Evolutionary conservation across 2,797 vertebrate genomes (phyloP), one percentile per base, ranked within the genome.

Genomic region (Anguilla obscura): DNA sequence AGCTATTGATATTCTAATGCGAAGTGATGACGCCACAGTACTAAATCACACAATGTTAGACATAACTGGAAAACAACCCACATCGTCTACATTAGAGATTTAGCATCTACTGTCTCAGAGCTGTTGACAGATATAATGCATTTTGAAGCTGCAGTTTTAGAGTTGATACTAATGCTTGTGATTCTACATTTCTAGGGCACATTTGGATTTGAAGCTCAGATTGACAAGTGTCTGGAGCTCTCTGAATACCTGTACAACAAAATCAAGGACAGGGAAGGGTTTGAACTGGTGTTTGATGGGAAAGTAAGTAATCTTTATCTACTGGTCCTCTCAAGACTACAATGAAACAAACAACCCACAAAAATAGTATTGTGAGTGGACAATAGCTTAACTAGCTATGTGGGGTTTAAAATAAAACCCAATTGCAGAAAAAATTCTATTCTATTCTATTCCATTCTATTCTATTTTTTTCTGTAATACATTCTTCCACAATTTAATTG

Each of bases 211-310:
- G 98, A 99, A 95, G 97, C 97, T 93, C 99, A 99, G 94, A 97
- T 99, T 91, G 98, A 99, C 96, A 98, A 96, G 94, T 99, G 99
- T 92, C 93, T 99, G 94, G 99, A 99, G 56, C 90, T 99, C 91
- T 97, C 99, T 82, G 97, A 98, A 92, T 99, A 99, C 86, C 96
- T 99, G 87, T 99, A 99, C 92, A 96, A 96, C 94, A 99, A 99
- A 95, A 98, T 99, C 90, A 98, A 97, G 96, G 97, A 98, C 94
- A 96, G 98, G 92, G 98, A 99, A 92, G 99, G 98, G 89, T 99
- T 97, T 92, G 91, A 98, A 94, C 99, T 99, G 98, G 98, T 99
- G 93, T 99, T 99, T 89, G 94, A 98, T 90, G 98, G 98, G 85
- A 97, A 97, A 97, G 99, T 99, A 93, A 95, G 97, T 0, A 3